These are phyloP conservation scores for Herpetotheres cachinnans DNA, from an alignment of 2,113 vertebrate genomes.

Conservation along the genomic window DNA sequence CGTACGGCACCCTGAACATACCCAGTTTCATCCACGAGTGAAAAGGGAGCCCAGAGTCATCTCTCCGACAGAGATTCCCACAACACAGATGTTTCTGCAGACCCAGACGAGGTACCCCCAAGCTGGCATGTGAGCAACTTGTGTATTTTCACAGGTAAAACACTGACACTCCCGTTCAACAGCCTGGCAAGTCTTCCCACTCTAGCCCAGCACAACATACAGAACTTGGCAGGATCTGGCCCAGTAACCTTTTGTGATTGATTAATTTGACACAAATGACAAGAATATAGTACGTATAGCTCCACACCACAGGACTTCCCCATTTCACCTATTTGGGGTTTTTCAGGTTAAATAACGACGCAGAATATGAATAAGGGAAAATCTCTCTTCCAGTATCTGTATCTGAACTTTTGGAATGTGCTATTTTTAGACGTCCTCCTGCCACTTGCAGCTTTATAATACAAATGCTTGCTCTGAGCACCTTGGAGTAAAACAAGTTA, in stretches of 20 bases:
- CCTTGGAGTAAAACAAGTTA: constrained; percentile 24
- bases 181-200: background rate
- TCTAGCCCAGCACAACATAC: background rate
- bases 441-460: constrained; percentile 25
- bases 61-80: background rate
- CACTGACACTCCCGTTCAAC: background rate
- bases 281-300: rapidly evolving
- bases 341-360: background rate
- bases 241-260: background rate
- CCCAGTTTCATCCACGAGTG: background rate
- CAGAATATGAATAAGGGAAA: background rate
- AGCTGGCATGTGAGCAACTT: rapidly evolving
- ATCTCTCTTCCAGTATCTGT: background rate
- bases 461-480: constrained; percentile 19
- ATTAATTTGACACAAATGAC: background rate
- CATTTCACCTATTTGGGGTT: background rate
- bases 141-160: background rate
- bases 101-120: background rate
- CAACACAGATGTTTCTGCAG: background rate
- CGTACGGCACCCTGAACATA: rapidly evolving
- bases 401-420: background rate
- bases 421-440: constrained; percentile 27
- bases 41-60: background rate
- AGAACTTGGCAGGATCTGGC: background rate
- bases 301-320: rapidly evolving